Evolutionary conservation across 2,888 invertebrate genomes (phyloP).

Genomic region (Stomorhina lunata): DNA sequence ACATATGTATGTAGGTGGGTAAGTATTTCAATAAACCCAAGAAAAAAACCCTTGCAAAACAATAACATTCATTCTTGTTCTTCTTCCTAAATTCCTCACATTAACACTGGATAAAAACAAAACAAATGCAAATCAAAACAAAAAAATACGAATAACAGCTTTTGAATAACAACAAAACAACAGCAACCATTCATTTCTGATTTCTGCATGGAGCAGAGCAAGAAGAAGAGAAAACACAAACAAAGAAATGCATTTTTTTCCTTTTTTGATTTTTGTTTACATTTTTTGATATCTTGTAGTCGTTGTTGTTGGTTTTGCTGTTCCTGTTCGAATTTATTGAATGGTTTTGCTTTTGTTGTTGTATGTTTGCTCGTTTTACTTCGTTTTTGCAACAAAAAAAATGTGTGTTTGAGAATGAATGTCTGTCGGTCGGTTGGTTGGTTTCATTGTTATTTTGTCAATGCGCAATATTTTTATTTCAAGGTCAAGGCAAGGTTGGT

Average conservation of each 20-base stretch:
- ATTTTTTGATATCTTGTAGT: neutral
- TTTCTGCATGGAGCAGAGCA: neutral
- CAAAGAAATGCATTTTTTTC: slow-evolving; percentile 41
- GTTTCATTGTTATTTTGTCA: slow-evolving; percentile 3
- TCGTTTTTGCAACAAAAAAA: neutral
- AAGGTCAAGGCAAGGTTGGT: slow-evolving; percentile 59
- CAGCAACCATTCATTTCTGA: slow-evolving; percentile 1
- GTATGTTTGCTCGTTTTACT: neutral
- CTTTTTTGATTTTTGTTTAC: slow-evolving; percentile 2
- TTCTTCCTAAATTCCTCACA: no score
- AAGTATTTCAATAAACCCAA: no score
- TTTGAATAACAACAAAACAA: neutral
- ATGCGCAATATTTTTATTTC: slow-evolving; percentile 55
- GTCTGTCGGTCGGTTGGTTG: neutral
- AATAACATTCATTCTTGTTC: no score
- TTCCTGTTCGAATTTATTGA: neutral
- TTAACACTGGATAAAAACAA: neutral
- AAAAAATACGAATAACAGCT: no score
- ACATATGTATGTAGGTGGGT: no score
- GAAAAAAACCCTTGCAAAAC: no score
- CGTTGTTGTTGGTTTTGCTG: neutral
- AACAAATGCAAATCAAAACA: neutral
- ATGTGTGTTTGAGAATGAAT: neutral
- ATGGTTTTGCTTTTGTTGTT: neutral
- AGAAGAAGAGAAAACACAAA: neutral